Base-by-base conservation (phyloP, 2,113 vertebrate species). In the Perognathus longimembris region DNA sequence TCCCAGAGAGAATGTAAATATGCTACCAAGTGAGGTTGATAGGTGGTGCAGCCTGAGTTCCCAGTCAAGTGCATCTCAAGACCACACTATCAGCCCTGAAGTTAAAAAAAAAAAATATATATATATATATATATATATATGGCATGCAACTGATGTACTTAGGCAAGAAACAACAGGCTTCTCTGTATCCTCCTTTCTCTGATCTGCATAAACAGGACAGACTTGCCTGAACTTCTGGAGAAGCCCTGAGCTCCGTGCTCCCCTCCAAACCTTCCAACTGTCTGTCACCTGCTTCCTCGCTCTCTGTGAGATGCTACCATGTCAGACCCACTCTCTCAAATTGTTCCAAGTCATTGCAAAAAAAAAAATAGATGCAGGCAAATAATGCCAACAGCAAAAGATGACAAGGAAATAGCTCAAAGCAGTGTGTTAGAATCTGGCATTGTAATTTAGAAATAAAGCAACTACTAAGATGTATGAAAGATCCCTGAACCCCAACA, bases 91-190 rank as follows among this genome's bases (percentile, higher is more conserved):
- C 89, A 92, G 50, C 11, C 40, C 59, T 12, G 78, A 92, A 94
- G 80, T 70, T 22, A 94, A 94, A 90, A 94, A 82, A n/a, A 94
- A 94, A 90, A 94, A 82, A n/a, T n/a, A n/a, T n/a, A n/a, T n/a
- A n/a, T n/a, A n/a, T n/a, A n/a, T n/a, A n/a, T n/a, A n/a, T n/a
- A n/a, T n/a, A n/a, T n/a, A n/a, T n/a, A n/a, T n/a, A n/a, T 12
- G 85, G 85, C 69, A 5, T 0, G 30, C 76, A 73, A 57, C 96
- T 94, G 95, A 89, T 82, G 91, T 28, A 45, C 42, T 69, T 30
- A 34, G 36, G 79, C 54, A 50, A 28, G 57, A 57, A 78, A 40
- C 88, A 66, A 20, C 85, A 73, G 89, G 76, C 45, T 2, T 20
- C 3, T 34, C 77, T 67, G 76, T 77, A 88, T 93, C 69, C 87